Base-by-base conservation (phyloP, 2,113 vertebrate species). In the Apteryx mantelli region DNA sequence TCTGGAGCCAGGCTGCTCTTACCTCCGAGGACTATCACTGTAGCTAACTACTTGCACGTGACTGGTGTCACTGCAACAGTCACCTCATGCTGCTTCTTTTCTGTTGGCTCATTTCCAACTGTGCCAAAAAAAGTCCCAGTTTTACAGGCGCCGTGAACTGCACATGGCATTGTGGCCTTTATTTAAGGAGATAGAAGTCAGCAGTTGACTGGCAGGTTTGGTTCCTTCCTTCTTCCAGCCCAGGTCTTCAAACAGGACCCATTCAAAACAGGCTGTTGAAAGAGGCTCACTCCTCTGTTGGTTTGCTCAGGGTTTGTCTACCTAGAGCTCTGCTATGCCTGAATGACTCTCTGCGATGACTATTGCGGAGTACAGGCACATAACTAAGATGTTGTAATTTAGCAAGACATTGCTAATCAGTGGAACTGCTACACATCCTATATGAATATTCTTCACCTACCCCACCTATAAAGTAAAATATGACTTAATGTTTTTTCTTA, bases 201-300 rank as follows among this genome's bases (percentile, higher is more conserved):
- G 61, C 61, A 76, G 40, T 53, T 93, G 50, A 69, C 44, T 36
- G 36, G 26, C 18, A 76, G n/a, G 32, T 96, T 85, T 61, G 13
- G 18, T 82, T 89, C 55, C 82, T 85, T 85, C 61, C 46, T 63
- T 90, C 55, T 88, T 89, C 73, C 30, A 82, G 34, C 34, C 14
- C 36, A 66, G 34, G 22, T 42, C 66, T 87, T 77, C 63, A 66
- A 17, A 24, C 40, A 34, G 46, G 53, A 4, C 18, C 50, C 17
- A 7, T 50, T 77, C 28, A 66, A 63, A 94, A 58, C 4, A 65
- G 10, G 8, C 26, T 89, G 78, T 30, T 84, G 81, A 84, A 73
- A 52, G 86, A 85, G 48, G 1, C 4, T 61, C 52, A 1, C 4
- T 61, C 52, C 65, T 89, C 28, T 76, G 5, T 60, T 77, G 34